A percentile compares a stretch with the other conserved stretches of the same genome.
Evolutionary conservation across 2,113 vertebrate genomes (phyloP).

Genomic region (Diadophis punctatus): DNA sequence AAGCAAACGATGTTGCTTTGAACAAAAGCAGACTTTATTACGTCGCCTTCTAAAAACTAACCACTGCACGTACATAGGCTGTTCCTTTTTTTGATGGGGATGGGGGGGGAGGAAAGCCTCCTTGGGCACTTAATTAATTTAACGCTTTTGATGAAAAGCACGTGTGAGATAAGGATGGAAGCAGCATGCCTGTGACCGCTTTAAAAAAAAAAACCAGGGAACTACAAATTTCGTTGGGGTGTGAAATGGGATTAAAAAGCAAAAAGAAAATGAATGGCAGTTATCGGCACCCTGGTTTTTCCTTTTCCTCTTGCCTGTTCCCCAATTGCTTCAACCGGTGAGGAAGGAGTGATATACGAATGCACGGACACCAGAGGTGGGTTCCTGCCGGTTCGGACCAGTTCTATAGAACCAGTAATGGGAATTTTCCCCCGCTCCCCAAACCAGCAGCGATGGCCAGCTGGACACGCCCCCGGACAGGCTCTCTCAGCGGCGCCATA

Average conservation of each 20-base stretch:
- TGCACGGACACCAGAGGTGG: background rate
- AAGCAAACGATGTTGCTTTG: slow-evolving; percentile 1
- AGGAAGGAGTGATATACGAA: background rate
- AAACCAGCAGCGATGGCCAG: too few relatives aligned
- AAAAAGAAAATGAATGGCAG: background rate
- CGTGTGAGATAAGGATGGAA: background rate
- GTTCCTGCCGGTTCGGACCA: too few relatives aligned
- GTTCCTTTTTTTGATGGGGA: background rate
- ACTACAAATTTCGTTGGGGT: background rate
- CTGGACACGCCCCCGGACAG: too few relatives aligned
- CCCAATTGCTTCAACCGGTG: background rate
- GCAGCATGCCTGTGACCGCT: background rate
- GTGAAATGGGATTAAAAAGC: background rate
- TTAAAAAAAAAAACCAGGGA: background rate
- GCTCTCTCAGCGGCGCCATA: too few relatives aligned
- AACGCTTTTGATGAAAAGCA: slow-evolving; percentile 12
- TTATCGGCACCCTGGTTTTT: background rate
- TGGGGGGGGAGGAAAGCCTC: background rate
- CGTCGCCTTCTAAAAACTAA: background rate
- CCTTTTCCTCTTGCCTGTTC: background rate
- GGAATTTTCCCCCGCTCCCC: too few relatives aligned
- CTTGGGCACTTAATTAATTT: background rate
- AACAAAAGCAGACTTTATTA: background rate
- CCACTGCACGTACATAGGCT: background rate
- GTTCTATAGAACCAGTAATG: too few relatives aligned